phyloP scores from a whole-genome alignment of 2,888 invertebrate genomes.

The Netelia melanura region DNA sequence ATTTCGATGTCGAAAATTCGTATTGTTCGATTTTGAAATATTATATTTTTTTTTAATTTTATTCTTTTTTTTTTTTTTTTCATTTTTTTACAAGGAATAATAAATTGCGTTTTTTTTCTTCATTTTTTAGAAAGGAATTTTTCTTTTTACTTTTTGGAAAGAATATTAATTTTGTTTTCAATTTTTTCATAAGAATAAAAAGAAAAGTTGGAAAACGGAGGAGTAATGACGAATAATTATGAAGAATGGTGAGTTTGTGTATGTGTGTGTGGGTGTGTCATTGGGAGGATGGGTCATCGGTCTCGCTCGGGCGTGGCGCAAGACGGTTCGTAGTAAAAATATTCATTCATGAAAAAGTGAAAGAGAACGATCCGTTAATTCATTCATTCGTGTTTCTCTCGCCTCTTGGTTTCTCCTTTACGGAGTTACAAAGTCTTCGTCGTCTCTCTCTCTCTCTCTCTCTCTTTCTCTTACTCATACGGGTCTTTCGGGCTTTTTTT shows the following conservation, averaged over 20 bases:
- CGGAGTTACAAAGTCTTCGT: constrained; percentile 48
- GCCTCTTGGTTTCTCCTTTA: constrained; percentile 67
- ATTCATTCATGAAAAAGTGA: constrained; percentile 77
- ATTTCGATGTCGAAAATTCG: no score
- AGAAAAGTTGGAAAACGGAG: no score
- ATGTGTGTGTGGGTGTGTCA: background rate
- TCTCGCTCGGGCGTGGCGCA: constrained; percentile 50
- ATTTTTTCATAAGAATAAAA: no score
- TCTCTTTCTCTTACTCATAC: constrained; percentile 53
- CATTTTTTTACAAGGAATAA: no score
- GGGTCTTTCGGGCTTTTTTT: constrained; percentile 72
- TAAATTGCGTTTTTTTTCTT: no score
- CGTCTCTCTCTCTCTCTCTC: background rate
- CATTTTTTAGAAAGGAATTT: no score
- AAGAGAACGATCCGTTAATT: constrained; percentile 70
- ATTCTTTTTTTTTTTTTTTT: no score
- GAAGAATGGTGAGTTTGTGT: background rate
- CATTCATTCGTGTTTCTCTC: constrained; percentile 74
- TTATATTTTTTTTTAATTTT: no score
- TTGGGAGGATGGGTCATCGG: constrained; percentile 9
- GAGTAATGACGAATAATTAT: no score
- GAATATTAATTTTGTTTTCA: no score
- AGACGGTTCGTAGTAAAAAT: constrained; percentile 72
- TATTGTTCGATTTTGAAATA: no score
- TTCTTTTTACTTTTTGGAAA: no score